phyloP scores from a whole-genome alignment of 2,113 vertebrate species.

The Maccullochella peelii region DNA sequence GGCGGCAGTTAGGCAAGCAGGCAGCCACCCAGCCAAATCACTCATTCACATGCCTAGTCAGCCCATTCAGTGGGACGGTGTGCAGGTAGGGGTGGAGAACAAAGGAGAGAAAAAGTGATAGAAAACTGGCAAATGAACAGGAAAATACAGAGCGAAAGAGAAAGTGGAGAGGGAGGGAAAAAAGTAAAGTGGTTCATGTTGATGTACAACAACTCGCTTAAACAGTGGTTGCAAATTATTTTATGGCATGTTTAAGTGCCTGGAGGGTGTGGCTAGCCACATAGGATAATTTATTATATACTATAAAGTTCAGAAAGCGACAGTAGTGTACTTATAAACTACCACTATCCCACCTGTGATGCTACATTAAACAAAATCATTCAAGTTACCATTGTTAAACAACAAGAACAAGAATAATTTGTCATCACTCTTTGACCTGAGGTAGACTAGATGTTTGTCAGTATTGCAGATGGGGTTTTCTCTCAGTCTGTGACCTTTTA shows the following conservation, averaged over 20 bases:
- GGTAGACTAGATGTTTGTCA: not conserved
- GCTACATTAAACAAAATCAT: not conserved
- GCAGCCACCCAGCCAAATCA: conserved; percentile 69
- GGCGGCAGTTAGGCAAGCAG: conserved; percentile 61
- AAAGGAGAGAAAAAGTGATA: conserved; percentile 6
- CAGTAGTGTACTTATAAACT: not conserved
- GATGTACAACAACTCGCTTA: conserved; percentile 19
- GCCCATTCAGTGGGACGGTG: conserved; percentile 60
- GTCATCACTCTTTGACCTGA: not conserved
- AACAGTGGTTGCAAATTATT: conserved; percentile 27
- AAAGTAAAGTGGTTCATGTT: not conserved
- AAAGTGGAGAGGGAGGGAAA: not conserved
- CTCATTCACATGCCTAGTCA: conserved; percentile 76
- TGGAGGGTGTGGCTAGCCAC: not conserved
- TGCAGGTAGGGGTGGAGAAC: conserved; percentile 58
- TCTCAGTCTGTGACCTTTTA: not conserved
- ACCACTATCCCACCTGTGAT: not conserved
- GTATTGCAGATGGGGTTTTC: not conserved
- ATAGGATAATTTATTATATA: conserved; percentile 7
- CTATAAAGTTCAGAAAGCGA: not conserved
- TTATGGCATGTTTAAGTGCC: conserved; percentile 26
- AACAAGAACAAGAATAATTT: not conserved
- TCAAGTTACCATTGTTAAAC: not conserved
- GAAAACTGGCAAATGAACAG: conserved; percentile 17
- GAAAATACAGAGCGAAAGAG: not conserved